Conservation (phyloP, 2,888 invertebrate species). For the Taphrorychus bicolor region DNA sequence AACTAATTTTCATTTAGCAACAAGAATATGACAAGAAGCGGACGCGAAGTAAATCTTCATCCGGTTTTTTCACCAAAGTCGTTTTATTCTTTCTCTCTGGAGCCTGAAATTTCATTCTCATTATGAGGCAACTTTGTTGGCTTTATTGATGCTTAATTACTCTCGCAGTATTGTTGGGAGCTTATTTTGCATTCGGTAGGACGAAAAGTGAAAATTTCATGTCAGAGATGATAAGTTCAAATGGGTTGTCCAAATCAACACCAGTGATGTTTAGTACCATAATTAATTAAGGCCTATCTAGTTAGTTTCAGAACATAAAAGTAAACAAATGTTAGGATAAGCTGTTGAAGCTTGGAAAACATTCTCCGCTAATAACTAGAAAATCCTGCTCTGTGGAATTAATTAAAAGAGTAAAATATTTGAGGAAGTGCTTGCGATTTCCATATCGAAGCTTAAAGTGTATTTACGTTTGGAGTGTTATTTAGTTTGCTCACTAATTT, state of each 20-base stretch:
- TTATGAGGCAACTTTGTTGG: background rate
- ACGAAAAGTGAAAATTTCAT: background rate
- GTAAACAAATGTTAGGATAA: conserved; percentile 14
- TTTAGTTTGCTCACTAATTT: background rate
- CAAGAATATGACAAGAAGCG: background rate
- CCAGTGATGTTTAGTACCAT: background rate
- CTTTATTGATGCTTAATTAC: background rate
- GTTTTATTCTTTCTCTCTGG: background rate
- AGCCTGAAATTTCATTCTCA: background rate
- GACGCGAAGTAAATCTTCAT: background rate
- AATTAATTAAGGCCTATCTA: background rate
- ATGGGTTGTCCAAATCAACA: background rate
- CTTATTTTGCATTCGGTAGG: background rate
- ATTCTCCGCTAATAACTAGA: conserved; percentile 24
- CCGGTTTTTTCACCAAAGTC: background rate
- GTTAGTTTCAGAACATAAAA: conserved; percentile 16
- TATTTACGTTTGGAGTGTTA: background rate
- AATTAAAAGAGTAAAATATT: conserved; percentile 30
- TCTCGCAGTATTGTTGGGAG: background rate
- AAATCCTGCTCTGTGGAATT: conserved; percentile 17
- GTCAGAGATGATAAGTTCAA: background rate
- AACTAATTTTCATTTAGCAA: background rate
- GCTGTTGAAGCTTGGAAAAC: conserved; percentile 13
- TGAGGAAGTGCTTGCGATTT: conserved; percentile 1
- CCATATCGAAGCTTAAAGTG: conserved; percentile 1